A percentile compares a stretch with the other conserved stretches of the same genome.
Conservation (phyloP, 2,797 vertebrate genomes). For the Gambelia wislizenii region DNA sequence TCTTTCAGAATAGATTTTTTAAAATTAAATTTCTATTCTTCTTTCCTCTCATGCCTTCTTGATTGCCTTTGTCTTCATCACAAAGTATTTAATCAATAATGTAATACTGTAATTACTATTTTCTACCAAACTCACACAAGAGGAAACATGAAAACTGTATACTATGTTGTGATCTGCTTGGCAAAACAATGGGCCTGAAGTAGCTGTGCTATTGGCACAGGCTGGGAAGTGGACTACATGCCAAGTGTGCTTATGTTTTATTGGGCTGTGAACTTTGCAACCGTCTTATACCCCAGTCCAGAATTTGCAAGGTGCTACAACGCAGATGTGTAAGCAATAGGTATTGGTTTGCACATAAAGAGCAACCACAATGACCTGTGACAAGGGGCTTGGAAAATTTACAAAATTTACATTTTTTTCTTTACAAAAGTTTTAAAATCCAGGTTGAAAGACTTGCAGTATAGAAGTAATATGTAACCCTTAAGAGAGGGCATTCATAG, state of each 20-base stretch:
- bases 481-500: no score
- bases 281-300: background rate
- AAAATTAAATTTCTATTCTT: conserved; percentile 65
- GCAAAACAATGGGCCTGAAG: background rate
- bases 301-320: background rate
- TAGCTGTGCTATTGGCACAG: background rate
- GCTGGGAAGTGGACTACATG: background rate
- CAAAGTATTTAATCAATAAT: conserved; percentile 63
- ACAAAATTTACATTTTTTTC: background rate
- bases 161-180: conserved; percentile 16
- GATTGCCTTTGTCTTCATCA: conserved; percentile 48
- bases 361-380: background rate
- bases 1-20: conserved; percentile 68
- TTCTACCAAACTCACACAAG: conserved; percentile 47
- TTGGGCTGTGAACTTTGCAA: background rate
- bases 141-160: conserved; percentile 49
- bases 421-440: no score
- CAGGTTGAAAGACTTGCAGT: no score
- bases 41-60: conserved; percentile 61
- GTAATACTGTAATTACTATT: conserved; percentile 63
- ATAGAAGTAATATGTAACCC: no score
- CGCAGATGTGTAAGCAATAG: background rate
- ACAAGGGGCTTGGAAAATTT: background rate
- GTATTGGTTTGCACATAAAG: background rate
- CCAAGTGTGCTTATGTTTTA: background rate